A percentile compares a stretch with the other conserved stretches of the same genome.
These are phyloP conservation scores for Heteractis magnifica DNA, from an alignment of 92 coral and sea anemone genomes.

Conservation along the genomic window DNA sequence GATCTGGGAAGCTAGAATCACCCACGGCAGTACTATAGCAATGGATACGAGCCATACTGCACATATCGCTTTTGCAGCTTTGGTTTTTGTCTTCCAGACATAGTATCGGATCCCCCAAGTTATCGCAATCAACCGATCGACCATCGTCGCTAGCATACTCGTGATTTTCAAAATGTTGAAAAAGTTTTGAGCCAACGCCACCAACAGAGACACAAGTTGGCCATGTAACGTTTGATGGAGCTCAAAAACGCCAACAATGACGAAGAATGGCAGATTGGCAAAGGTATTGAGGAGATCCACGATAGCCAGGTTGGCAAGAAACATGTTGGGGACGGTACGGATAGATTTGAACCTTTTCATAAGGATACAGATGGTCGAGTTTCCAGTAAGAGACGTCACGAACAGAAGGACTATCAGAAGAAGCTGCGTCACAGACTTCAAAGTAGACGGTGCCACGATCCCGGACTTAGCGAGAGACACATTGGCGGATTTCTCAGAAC, in stretches of 20 bases:
- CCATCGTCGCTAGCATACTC: slow-evolving; percentile 29
- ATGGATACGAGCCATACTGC: slow-evolving; percentile 24
- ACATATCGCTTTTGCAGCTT: slow-evolving; percentile 4
- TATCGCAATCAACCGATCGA: slow-evolving; percentile 36
- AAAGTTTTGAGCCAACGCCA: slow-evolving; percentile 17
- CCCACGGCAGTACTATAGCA: slow-evolving; percentile 16
- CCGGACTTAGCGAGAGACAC: too few relatives aligned
- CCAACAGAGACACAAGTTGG: neutral
- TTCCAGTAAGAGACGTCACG: slow-evolving; percentile 33
- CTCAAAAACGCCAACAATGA: slow-evolving; percentile 25
- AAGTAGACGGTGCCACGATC: neutral
- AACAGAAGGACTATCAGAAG: slow-evolving; percentile 15
- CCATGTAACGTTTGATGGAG: slow-evolving; percentile 7
- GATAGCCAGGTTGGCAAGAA: slow-evolving; percentile 37
- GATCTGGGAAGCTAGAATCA: slow-evolving; percentile 1
- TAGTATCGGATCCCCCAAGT: slow-evolving; percentile 35
- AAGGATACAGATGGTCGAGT: slow-evolving; percentile 26
- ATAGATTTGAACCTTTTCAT: slow-evolving; percentile 26
- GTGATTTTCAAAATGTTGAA: slow-evolving; percentile 23
- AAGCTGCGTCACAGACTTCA: neutral
- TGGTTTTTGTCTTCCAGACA: slow-evolving; percentile 23
- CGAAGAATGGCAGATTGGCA: slow-evolving; percentile 32
- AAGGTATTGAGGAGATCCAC: slow-evolving; percentile 33
- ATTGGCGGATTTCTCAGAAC: neutral
- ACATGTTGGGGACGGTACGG: slow-evolving; percentile 40